These are phyloP conservation scores for Pagetopsis macropterus DNA, from an alignment of 2,797 vertebrate species.

Conservation along the genomic window DNA sequence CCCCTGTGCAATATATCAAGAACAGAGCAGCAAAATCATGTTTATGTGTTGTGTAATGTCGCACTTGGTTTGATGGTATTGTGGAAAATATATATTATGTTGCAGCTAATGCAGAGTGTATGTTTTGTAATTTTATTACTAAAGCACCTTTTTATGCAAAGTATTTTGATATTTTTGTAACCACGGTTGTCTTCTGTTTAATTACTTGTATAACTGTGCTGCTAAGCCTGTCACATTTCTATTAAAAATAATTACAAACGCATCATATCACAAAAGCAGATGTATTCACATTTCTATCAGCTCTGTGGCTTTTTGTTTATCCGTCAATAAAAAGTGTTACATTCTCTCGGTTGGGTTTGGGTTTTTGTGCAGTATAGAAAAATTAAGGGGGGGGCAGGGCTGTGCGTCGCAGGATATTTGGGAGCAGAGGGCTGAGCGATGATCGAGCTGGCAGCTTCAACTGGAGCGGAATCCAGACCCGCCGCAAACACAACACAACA, in stretches of 20 bases:
- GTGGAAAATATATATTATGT: conserved; percentile 40
- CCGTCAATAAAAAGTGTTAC: conserved; percentile 71
- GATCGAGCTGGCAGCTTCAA: conserved; percentile 57
- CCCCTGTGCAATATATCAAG: conserved; percentile 76
- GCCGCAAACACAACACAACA: conserved; percentile 3
- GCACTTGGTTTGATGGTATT: conserved; percentile 46
- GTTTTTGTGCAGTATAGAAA: background rate
- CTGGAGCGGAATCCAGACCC: conserved; percentile 63
- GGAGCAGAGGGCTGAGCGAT: conserved; percentile 36
- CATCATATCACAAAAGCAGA: conserved; percentile 14
- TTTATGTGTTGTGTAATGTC: conserved; percentile 26
- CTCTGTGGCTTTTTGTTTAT: conserved; percentile 61
- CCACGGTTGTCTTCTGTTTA: conserved; percentile 53
- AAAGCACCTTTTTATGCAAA: conserved; percentile 85
- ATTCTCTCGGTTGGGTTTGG: conserved; percentile 19
- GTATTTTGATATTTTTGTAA: conserved; percentile 85
- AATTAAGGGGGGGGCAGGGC: background rate
- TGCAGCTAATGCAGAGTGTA: conserved; percentile 64
- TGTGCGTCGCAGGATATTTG: conserved; percentile 1
- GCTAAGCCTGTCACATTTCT: conserved; percentile 54
- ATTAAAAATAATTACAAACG: background rate
- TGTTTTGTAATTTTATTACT: conserved; percentile 84
- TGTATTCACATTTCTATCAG: conserved; percentile 31
- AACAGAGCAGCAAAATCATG: conserved; percentile 38
- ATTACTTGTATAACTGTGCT: conserved; percentile 47